Evolutionary conservation across 2,113 vertebrate genomes (phyloP).

Genomic region (Cheilinus undulatus): DNA sequence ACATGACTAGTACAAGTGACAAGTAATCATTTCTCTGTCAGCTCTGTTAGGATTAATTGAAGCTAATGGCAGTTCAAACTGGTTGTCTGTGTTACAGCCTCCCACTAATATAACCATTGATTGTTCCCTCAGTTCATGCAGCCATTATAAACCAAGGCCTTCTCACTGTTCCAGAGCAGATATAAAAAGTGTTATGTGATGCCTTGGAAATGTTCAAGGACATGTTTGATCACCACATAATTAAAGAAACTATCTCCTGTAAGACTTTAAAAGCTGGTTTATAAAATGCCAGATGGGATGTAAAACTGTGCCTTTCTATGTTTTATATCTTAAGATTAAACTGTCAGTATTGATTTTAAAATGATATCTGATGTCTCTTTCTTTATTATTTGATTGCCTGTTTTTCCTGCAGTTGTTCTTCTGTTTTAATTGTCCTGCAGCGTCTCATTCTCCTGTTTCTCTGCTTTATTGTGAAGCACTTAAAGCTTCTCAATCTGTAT

Average conservation of each 20-base stretch:
- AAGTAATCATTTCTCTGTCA: constrained; percentile 53
- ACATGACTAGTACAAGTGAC: constrained; percentile 28
- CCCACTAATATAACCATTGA: constrained; percentile 47
- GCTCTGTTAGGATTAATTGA: constrained; percentile 53
- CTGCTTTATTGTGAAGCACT: background rate
- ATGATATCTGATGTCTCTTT: background rate
- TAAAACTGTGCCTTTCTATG: background rate
- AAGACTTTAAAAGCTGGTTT: background rate
- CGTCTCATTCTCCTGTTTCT: no score
- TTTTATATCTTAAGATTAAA: background rate
- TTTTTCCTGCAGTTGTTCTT: background rate
- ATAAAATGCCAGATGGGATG: background rate
- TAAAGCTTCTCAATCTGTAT: background rate
- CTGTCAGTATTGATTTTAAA: background rate
- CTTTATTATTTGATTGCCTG: background rate
- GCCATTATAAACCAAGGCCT: background rate
- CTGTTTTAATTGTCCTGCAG: background rate
- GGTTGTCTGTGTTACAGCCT: constrained; percentile 23
- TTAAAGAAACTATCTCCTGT: background rate
- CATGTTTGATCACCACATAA: constrained; percentile 11
- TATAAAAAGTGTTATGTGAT: background rate
- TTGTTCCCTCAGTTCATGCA: constrained; percentile 30
- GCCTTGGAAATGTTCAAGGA: constrained; percentile 6
- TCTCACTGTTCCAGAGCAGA: constrained; percentile 8
- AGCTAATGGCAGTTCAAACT: constrained; percentile 29